Conservation (phyloP, 2,888 invertebrate species). For the Drosophila neutralis region DNA sequence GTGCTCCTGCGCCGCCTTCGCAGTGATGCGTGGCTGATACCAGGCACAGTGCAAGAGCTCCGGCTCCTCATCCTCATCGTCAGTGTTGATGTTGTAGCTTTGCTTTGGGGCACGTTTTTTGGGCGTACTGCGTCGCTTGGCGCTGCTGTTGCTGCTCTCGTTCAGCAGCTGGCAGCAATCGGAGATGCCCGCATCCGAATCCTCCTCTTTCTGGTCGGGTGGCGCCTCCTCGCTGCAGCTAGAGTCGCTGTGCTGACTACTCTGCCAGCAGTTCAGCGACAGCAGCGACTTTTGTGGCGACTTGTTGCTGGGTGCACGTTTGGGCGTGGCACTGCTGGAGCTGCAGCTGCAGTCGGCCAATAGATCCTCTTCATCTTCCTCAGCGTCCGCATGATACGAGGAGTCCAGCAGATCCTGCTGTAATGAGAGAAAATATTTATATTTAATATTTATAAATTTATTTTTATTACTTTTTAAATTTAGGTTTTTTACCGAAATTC, state of each 20-base stretch:
- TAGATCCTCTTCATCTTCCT: constrained; percentile 68
- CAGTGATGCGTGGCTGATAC: constrained; percentile 80
- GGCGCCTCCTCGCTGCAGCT: constrained; percentile 54
- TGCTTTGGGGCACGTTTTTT: constrained; percentile 40
- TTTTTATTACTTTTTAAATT: neutral
- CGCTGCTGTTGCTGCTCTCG: constrained; percentile 47
- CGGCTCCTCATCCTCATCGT: constrained; percentile 65
- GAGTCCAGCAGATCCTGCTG: constrained; percentile 77
- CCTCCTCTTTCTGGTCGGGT: constrained; percentile 19
- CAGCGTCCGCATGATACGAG: constrained; percentile 78
- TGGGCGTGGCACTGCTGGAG: constrained; percentile 47
- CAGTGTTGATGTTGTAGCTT: constrained; percentile 56
- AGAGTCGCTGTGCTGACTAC: constrained; percentile 70
- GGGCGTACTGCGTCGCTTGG: constrained; percentile 49
- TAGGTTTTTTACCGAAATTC: neutral
- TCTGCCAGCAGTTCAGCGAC: constrained; percentile 78
- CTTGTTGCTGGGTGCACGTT: constrained; percentile 43
- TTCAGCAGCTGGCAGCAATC: constrained; percentile 81
- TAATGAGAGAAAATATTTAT: neutral
- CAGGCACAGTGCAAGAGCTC: constrained; percentile 72
- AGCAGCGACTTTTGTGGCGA: constrained; percentile 77
- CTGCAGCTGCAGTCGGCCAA: constrained; percentile 67
- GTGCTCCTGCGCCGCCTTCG: constrained; percentile 72
- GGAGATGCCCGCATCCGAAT: constrained; percentile 78
- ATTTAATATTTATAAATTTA: neutral